Conservation (phyloP, 2,797 vertebrate genomes). For the Mycteria americana region DNA sequence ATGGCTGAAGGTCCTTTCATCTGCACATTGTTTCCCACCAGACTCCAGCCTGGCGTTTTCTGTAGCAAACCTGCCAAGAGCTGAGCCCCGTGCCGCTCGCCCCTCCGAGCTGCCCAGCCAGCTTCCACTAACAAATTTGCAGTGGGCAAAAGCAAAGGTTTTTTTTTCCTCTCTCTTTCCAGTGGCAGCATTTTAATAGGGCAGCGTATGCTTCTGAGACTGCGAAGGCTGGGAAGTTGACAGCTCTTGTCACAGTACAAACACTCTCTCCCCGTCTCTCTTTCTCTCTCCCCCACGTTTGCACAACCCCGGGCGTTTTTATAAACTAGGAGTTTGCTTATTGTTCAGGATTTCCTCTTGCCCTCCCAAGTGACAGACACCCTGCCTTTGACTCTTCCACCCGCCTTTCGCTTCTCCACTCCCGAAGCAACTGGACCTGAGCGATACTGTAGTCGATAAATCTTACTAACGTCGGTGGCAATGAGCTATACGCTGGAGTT, state of each 20-base stretch:
- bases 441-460: background rate
- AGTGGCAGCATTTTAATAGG: background rate
- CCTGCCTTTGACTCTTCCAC: background rate
- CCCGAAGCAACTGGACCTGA: background rate
- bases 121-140: background rate
- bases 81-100: background rate
- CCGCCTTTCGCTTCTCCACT: accelerated
- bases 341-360: background rate
- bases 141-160: background rate
- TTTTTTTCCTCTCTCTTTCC: background rate
- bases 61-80: background rate
- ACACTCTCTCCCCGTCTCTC: background rate
- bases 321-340: background rate
- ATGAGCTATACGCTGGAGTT: background rate
- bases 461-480: accelerated
- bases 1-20: constrained; percentile 28
- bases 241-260: background rate
- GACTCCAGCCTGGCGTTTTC: background rate
- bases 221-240: background rate
- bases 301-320: background rate
- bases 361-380: background rate
- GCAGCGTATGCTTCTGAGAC: background rate
- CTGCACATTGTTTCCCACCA: background rate
- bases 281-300: background rate
- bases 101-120: background rate